These are phyloP conservation scores for Bilobella aurantiaca DNA, from an alignment of 1,140 invertebrate species.

Conservation along the genomic window DNA sequence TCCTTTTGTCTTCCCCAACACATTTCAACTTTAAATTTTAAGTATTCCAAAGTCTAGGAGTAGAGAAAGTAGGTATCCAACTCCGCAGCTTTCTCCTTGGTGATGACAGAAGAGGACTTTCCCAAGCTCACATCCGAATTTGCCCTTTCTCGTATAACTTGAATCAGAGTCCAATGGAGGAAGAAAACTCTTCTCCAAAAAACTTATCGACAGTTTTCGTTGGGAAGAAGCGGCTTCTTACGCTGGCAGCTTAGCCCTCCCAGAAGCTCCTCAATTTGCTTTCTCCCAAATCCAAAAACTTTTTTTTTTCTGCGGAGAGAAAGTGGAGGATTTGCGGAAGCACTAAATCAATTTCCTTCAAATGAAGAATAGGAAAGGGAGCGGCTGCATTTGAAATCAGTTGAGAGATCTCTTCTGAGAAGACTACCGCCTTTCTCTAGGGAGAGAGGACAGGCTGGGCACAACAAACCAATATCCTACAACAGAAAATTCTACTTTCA, in stretches of 20 bases:
- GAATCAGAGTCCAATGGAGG: too few species aligned
- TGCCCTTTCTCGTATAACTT: too few species aligned
- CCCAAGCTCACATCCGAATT: too few species aligned
- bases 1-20: background rate
- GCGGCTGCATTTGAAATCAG: slow-evolving; percentile 12
- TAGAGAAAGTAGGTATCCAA: too few species aligned
- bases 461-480: background rate
- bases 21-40: background rate
- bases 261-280: background rate
- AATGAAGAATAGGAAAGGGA: slow-evolving; percentile 4
- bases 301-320: too few species aligned
- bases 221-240: too few species aligned
- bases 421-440: background rate
- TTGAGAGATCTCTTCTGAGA: background rate
- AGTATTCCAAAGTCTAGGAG: background rate
- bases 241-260: background rate
- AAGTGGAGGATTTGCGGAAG: background rate
- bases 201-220: too few species aligned
- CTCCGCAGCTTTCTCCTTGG: background rate
- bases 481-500: slow-evolving; percentile 10
- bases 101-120: background rate
- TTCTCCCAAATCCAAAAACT: background rate
- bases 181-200: too few species aligned
- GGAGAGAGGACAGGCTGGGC: slow-evolving; percentile 6
- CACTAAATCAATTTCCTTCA: slow-evolving; percentile 16